Conservation (phyloP, 2,797 vertebrate species). For the Macroramphosus scolopax region DNA sequence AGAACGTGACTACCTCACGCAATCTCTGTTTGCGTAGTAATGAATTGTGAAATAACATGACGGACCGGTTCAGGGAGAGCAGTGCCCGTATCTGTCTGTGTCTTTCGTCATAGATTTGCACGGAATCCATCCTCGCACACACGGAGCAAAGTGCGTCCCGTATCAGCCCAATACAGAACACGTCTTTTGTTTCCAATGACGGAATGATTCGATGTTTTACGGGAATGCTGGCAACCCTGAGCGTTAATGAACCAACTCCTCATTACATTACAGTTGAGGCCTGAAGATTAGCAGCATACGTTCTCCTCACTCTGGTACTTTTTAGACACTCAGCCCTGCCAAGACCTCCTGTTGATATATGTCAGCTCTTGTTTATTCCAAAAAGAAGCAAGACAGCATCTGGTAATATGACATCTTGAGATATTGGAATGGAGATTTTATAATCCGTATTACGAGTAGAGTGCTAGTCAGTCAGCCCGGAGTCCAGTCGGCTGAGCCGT, state of each 20-base stretch:
- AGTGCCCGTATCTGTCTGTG: too few species aligned
- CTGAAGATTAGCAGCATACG: slow-evolving; percentile 19
- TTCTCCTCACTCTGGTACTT: slow-evolving; percentile 25
- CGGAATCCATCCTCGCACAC: too few species aligned
- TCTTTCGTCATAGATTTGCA: too few species aligned
- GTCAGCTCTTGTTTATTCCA: slow-evolving; percentile 43
- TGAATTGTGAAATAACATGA: too few species aligned
- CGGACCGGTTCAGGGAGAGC: too few species aligned
- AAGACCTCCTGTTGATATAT: slow-evolving; percentile 18
- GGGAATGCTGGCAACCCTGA: too few species aligned
- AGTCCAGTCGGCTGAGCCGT: slow-evolving; percentile 50
- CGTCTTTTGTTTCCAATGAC: too few species aligned
- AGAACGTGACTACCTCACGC: too few species aligned
- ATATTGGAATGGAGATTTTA: slow-evolving; percentile 52
- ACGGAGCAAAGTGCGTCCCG: too few species aligned
- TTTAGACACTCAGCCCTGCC: slow-evolving; percentile 26
- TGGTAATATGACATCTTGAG: slow-evolving; percentile 47
- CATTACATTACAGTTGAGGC: slow-evolving; percentile 1
- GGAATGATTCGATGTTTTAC: too few species aligned
- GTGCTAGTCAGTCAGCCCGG: slow-evolving; percentile 54
- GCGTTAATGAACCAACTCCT: neutral
- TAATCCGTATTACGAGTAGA: slow-evolving; percentile 69
- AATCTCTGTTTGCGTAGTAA: too few species aligned
- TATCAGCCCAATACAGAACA: too few species aligned
- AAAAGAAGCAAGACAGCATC: slow-evolving; percentile 30